Base-by-base conservation (phyloP, 23 tunicate species). In the Oikopleura vanhoeffeni region DNA sequence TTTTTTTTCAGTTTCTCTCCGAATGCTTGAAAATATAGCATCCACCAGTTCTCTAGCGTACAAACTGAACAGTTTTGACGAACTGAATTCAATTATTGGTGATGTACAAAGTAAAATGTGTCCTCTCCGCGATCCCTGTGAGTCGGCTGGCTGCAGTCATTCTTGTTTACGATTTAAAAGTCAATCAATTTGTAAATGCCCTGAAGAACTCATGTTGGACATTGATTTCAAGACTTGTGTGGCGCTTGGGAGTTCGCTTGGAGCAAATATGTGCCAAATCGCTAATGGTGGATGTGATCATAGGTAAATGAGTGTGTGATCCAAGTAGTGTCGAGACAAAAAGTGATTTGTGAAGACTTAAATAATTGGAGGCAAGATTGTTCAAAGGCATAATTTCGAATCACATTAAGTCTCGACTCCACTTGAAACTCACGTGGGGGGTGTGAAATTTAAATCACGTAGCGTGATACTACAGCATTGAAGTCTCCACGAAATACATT, bases 121-220 rank as follows among this genome's bases (percentile, higher is more conserved):
- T 32, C 34, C 4, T 2, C 41, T 32, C 33, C 42, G n/a, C 82
- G 67, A 85, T 57, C 67, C 0, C 84, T 89, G 57, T 0, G 83
- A 86, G 40, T 57, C 58, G 39, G 76, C 76, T 41, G 96, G 91
- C 1, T 95, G 99, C 76, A 85, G 88, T n/a, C 89, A 95, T 84
- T 76, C 83, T 0, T 95, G 99, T 83, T 77, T 84, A 75, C 86
- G 88, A 82, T 85, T 89, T 40, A 82, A 40, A 33, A 91, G 91
- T 0, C 88, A 91, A 36, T 90, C 71, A 86, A 39, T 30, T 76
- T 95, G 99, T 71, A 41, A 84, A 24, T 95, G 99, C 87, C 99
- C 96, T n/a, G 96, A 88, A 76, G 91, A 84, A 40, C 40, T 88
- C 49, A 39, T 83, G 38, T 86, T 95, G 40, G 83, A 41, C 39